Evolutionary conservation across 2,113 vertebrate species (phyloP).

Genomic region (Microcebus lehilahytsara): DNA sequence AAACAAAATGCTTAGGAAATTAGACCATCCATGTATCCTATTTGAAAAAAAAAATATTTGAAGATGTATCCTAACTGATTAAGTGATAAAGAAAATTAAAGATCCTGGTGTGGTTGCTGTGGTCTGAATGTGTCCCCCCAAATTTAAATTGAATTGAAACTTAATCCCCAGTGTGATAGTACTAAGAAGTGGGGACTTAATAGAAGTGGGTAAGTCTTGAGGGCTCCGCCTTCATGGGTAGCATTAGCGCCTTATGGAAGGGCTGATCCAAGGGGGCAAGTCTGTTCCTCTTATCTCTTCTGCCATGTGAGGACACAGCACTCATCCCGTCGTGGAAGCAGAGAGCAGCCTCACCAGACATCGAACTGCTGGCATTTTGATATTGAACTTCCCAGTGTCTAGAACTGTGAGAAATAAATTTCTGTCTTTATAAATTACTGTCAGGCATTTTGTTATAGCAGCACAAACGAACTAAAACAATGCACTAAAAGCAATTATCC

Average conservation of each 20-base stretch:
- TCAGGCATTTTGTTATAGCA: neutral
- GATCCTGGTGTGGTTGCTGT: neutral
- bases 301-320: neutral
- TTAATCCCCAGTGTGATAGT: neutral
- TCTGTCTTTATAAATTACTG: neutral
- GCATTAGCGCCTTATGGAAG: neutral
- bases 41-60: neutral
- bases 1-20: neutral
- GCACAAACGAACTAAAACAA: neutral
- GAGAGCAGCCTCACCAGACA: neutral
- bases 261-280: neutral
- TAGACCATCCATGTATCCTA: neutral
- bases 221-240: too few species aligned
- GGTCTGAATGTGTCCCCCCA: neutral
- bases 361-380: neutral
- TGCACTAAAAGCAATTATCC: neutral
- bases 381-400: neutral
- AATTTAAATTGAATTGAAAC: neutral
- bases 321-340: neutral
- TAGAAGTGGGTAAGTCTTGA: neutral
- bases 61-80: neutral
- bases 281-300: neutral
- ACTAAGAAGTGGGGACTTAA: too few species aligned
- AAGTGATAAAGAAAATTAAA: constrained; percentile 7
- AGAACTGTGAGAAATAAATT: neutral